Percentiles rank a stretch among this genome's conserved stretches.
phyloP scores from a whole-genome alignment of 2,888 invertebrate genomes.

The Euzophera pinguis region DNA sequence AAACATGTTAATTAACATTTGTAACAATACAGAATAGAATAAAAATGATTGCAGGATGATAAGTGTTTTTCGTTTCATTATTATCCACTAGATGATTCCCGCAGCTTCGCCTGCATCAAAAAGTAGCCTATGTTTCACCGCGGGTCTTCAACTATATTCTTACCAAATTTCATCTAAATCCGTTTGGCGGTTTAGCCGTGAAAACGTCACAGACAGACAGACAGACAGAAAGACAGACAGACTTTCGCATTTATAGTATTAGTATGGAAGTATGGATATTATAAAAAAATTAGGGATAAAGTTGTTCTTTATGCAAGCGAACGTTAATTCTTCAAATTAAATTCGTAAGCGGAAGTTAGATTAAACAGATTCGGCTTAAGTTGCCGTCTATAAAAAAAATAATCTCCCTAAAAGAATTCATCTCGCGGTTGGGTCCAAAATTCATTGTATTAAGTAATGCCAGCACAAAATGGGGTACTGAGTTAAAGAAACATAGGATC shows the following conservation, averaged over 20 bases:
- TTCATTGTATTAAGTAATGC: slow-evolving; percentile 56
- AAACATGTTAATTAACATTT: slow-evolving; percentile 67
- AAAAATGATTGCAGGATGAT: slow-evolving; percentile 42
- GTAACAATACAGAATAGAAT: slow-evolving; percentile 59
- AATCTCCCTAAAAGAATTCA: slow-evolving; percentile 28
- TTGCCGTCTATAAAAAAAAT: slow-evolving; percentile 29
- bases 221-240: too few species aligned
- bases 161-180: too few species aligned
- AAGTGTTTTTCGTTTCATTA: slow-evolving; percentile 28
- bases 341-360: slow-evolving; percentile 31
- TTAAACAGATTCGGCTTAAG: slow-evolving; percentile 32
- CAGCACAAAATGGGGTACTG: slow-evolving; percentile 36
- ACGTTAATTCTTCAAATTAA: slow-evolving; percentile 29
- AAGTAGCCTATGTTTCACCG: too few species aligned
- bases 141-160: too few species aligned
- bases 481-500: slow-evolving; percentile 47
- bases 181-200: too few species aligned
- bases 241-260: too few species aligned
- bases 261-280: too few species aligned
- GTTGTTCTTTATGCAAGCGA: background rate
- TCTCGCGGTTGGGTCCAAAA: slow-evolving; percentile 37
- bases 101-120: too few species aligned
- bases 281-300: background rate
- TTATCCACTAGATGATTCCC: too few species aligned
- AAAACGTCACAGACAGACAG: too few species aligned